A percentile compares a stretch with the other conserved stretches of the same genome.
These are phyloP conservation scores for Gasterosteus nipponicus DNA, from an alignment of 2,113 vertebrate genomes.

Conservation along the genomic window DNA sequence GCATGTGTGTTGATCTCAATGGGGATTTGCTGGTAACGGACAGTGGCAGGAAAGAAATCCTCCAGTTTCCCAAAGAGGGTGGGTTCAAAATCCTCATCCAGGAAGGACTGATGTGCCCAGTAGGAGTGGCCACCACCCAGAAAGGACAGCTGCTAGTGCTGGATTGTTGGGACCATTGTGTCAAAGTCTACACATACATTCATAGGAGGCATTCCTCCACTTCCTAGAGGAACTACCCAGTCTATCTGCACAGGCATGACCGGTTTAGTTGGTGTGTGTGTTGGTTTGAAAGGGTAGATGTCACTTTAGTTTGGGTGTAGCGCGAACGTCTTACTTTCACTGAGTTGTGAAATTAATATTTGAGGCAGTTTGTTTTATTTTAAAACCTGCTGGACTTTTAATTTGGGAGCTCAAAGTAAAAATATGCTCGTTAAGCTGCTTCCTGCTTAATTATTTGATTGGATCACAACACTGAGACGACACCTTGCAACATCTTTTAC, in stretches of 20 bases:
- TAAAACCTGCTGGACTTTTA: constrained; percentile 16
- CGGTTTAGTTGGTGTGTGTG: constrained; percentile 9
- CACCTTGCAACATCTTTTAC: constrained; percentile 2
- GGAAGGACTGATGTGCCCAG: constrained; percentile 92
- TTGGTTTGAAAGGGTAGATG: constrained; percentile 24
- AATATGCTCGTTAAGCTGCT: constrained; percentile 12
- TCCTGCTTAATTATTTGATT: constrained; percentile 19
- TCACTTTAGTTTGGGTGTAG: constrained; percentile 61
- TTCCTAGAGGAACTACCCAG: constrained; percentile 62
- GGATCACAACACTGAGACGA: constrained; percentile 15
- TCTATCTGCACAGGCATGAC: background rate
- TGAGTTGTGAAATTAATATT: constrained; percentile 29
- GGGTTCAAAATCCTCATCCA: constrained; percentile 92
- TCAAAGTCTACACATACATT: constrained; percentile 96
- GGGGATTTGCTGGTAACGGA: constrained; percentile 96
- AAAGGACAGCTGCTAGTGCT: constrained; percentile 96
- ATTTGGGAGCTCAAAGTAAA: constrained; percentile 32
- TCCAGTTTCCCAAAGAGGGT: constrained; percentile 96
- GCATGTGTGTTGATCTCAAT: constrained; percentile 94
- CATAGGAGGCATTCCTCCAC: constrained; percentile 86
- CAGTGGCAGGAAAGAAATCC: constrained; percentile 93
- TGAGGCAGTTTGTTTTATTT: constrained; percentile 16
- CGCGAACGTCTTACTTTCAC: constrained; percentile 37
- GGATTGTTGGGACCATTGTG: constrained; percentile 98
- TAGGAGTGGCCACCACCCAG: constrained; percentile 93